Base-by-base conservation (phyloP, 2,113 vertebrate species). In the Catharus fuscescens region DNA sequence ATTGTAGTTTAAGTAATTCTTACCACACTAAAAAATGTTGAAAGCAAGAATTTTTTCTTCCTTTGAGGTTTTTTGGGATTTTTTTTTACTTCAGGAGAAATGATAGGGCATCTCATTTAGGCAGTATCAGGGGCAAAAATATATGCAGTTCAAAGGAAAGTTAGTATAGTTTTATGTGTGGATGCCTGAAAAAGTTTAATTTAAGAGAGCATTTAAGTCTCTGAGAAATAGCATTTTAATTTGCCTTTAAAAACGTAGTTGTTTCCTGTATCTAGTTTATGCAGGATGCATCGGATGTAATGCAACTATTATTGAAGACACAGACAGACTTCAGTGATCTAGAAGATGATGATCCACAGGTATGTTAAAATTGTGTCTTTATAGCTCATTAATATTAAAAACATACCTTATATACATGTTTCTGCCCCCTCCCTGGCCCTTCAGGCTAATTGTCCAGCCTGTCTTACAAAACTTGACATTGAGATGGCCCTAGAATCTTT, bases 261-360 rank as follows among this genome's bases (percentile, higher is more conserved):
- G 14, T 89, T 34, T 87, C 52, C 70, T 86, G 2, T 92, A 42
- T 92, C 52, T 94, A 99, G 99, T 99, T 99, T 95, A 99, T 99
- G 99, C 99, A 99, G 42, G 99, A 99, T n/a, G 99, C 99, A 18
- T 99, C 99, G 0, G 99, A 99, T 42, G 99, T 99, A 88, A 99
- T 99, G 99, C 99, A 99, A 92, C 97, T 99, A 8, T 98, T 99
- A 50, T 26, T 99, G 86, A 99, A 99, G 95, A 99, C 99, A 32
- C 99, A 99, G 80, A 99, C 99, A 3, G 99, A 99, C 97, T 99
- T 99, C 95, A 99, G 98, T 62, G 99, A 99, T 79, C 97, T 99
- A 97, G 99, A 99, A 56, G 99, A 99, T 16, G 99, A 99, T 8
- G 99, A 99, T 54, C 99, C 99, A 60, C 99, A 99, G 98, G 99